phyloP scores from a whole-genome alignment of 1,140 invertebrate genomes.

The Sycobia sp. region DNA sequence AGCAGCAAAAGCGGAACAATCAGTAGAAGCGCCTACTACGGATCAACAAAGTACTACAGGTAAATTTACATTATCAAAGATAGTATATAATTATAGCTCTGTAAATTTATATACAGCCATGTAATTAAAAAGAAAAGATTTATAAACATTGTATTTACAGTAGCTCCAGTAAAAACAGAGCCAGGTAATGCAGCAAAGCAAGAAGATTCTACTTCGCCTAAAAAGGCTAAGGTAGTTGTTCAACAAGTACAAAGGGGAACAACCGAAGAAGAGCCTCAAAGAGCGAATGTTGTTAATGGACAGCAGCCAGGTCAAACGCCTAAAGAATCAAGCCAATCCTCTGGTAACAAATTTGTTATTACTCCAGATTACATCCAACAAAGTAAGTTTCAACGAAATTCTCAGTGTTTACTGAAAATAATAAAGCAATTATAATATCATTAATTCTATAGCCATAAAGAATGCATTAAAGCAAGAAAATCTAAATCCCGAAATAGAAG shows the following conservation, averaged over 20 bases:
- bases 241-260: slow-evolving; percentile 47
- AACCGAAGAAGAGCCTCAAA: slow-evolving; percentile 51
- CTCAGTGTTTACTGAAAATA: no score
- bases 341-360: slow-evolving; percentile 77
- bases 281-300: slow-evolving; percentile 54
- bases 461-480: slow-evolving; percentile 85
- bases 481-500: slow-evolving; percentile 90
- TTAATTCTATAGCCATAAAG: slow-evolving; percentile 71
- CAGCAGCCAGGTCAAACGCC: slow-evolving; percentile 55
- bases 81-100: not conserved
- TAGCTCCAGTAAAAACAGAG: slow-evolving; percentile 20
- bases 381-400: slow-evolving; percentile 65
- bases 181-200: not conserved
- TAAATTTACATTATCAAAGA: not conserved
- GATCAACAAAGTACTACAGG: slow-evolving; percentile 1
- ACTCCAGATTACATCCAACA: slow-evolving; percentile 89
- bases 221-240: slow-evolving; percentile 58
- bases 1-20: slow-evolving; percentile 21
- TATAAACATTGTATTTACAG: slow-evolving; percentile 21
- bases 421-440: no score
- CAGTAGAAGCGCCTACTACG: not conserved
- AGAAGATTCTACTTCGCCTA: slow-evolving; percentile 38
- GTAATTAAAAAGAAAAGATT: no score
- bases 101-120: not conserved
- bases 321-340: slow-evolving; percentile 48